Base-by-base conservation (phyloP, 2,888 invertebrate genomes). In the Abrostola triplasia region DNA sequence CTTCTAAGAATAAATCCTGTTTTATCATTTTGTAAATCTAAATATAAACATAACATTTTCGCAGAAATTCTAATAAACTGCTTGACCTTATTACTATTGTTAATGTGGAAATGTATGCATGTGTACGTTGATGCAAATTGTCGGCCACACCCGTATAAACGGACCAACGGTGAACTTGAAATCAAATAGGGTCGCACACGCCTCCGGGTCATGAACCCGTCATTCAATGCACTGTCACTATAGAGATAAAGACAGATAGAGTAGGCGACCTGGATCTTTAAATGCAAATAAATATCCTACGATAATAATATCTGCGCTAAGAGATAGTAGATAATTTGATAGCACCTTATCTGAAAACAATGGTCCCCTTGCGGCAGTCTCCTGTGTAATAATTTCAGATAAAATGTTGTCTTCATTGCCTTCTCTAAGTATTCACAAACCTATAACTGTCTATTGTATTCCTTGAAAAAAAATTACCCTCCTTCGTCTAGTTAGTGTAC, bases 201-300 rank as follows among this genome's bases (percentile, higher is more conserved):
- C 81, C 79, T 78, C 66, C 69, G 79, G 88, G 88, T 89, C 90
- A 81, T 87, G 90, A 89, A 88, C 91, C 81, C 81, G 69, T 73
- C 78, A 70, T 65, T 67, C 53, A 53, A 47, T 63, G 64, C 67
- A 71, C 59, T 75, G 76, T 70, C 72, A 77, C 71, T 70, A 60
- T 64, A 72, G 74, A 64, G 24, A 73, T 51, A 52, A 73, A 50
- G 69, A 61, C 53, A 73, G 67, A 64, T 81, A 79, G 77, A 80
- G 70, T 67, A 73, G 80, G 70, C 60, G 54, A 54, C 13, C 12
- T 67, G 36, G 6, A 73, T 58, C 44, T 54, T 41, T 8, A 13
- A 49, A 42, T 59, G 24, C 37, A 61, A 53, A 5, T 4, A 38
- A 38, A 52, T 42, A 10, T 51, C 48, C 13, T 5, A 12, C 42